Percentiles rank a stretch among this genome's conserved stretches.
These are phyloP conservation scores for Enteromius radiatus DNA, from an alignment of 2,797 vertebrate genomes.

Conservation along the genomic window DNA sequence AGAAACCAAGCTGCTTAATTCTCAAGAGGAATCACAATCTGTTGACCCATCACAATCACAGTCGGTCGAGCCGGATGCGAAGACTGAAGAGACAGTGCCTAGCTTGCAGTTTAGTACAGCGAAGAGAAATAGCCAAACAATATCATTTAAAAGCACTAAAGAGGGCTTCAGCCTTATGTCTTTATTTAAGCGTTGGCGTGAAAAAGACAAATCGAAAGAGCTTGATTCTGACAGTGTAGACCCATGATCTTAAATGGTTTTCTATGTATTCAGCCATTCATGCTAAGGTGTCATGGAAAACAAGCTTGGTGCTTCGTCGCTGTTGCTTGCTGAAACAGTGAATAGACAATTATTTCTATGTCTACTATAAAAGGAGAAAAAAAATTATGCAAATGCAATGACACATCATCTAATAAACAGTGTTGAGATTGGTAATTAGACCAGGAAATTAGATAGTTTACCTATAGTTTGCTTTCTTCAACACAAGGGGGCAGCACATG, in stretches of 20 bases:
- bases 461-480: neutral
- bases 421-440: neutral
- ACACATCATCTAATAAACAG: neutral
- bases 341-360: neutral
- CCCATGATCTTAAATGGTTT: conserved; percentile 19
- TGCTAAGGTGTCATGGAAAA: neutral
- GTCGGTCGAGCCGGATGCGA: conserved; percentile 45
- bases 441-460: neutral
- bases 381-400: neutral
- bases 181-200: conserved; percentile 77
- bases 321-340: neutral
- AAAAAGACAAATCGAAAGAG: conserved; percentile 69
- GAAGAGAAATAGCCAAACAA: conserved; percentile 51
- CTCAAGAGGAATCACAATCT: neutral
- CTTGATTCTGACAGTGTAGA: conserved; percentile 56
- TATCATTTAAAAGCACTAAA: conserved; percentile 56
- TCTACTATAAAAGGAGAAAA: neutral
- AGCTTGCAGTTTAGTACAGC: conserved; percentile 16
- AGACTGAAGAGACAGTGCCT: conserved; percentile 34
- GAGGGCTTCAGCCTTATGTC: conserved; percentile 69
- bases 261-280: neutral
- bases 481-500: conserved; percentile 20
- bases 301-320: neutral
- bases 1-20: neutral
- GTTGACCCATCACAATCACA: neutral